Percentiles rank a stretch among this genome's conserved stretches.
These are phyloP conservation scores for Helicorthomorpha holstii DNA, from an alignment of 1,140 invertebrate genomes.

Conservation along the genomic window DNA sequence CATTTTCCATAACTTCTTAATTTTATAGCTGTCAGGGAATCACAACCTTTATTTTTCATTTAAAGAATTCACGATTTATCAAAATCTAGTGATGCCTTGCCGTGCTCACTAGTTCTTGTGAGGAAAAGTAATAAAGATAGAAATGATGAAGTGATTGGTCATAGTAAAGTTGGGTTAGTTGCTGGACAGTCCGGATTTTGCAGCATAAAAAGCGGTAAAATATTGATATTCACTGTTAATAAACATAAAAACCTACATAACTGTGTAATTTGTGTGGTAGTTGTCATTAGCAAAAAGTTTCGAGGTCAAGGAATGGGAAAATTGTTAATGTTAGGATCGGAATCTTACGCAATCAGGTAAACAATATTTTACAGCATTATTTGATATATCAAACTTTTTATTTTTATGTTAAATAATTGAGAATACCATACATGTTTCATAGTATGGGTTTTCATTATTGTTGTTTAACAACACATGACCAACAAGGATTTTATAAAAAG, in stretches of 20 bases:
- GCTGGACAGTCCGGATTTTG: conserved; percentile 43
- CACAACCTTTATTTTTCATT: too few species aligned
- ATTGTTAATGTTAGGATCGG: conserved; percentile 44
- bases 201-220: conserved; percentile 45
- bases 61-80: conserved; percentile 29
- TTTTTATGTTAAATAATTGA: too few species aligned
- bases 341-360: conserved; percentile 41
- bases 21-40: too few species aligned
- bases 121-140: conserved; percentile 19
- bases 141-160: conserved; percentile 41
- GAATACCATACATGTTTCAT: too few species aligned
- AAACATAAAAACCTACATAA: too few species aligned
- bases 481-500: conserved; percentile 55
- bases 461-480: conserved; percentile 55
- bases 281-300: conserved; percentile 46
- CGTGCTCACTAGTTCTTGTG: conserved; percentile 48
- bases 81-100: conserved; percentile 47
- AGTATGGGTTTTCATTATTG: conserved; percentile 39
- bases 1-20: not conserved
- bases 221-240: not conserved
- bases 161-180: conserved; percentile 51
- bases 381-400: too few species aligned
- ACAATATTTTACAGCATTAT: too few species aligned
- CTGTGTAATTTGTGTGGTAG: too few species aligned
- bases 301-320: conserved; percentile 54